Base-by-base conservation (phyloP, 2,888 invertebrate genomes). In the Muscina levida region DNA sequence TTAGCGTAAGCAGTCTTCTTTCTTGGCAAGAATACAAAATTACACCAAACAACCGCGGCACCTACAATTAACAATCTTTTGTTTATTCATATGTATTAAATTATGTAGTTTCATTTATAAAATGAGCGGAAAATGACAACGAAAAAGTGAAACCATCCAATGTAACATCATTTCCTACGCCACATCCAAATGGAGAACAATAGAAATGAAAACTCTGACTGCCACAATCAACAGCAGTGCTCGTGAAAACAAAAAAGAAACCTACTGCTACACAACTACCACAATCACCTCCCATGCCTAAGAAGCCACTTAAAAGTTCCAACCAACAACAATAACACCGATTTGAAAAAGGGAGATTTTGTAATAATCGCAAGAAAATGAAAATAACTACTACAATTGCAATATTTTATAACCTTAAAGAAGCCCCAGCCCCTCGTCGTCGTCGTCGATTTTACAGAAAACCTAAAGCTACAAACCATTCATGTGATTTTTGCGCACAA, bases 321-420 rank as follows among this genome's bases (percentile, higher is more conserved):
- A 65, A 22, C 22, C 31, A 57, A 19, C 10, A 26, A 1, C 26
- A 53, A 56, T 26, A 22, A 53, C n/a, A 39, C 17, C 44, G n/a
- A 11, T 44, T 66, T 57, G 53, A 72, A 73, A 73, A 66, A 46
- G 56, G 56, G 56, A 73, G 66, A 56, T 73, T 66, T 66, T 56
- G 66, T 46, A 73, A 66, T 73, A 66, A 56, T 37, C 15, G 22
- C 17, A 51, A 31, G 31, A 31, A 31, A 31, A 31, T 31, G 31
- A 31, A 44, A 57, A 73, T 17, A 73, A 62, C 15, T 17, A 72
- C 5, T 24, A 73, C 39, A 17, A 46, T 37, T 19, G 37, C 13
- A 39, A n/a, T 39, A 2, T 13, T 59, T 59, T 11, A 59, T 59
- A 59, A 17, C 13, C 17, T 37, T 6, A 59, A 6, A 13, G 56